Base-by-base conservation (phyloP, 1,140 invertebrate genomes). In the Zaprionus africanus region DNA sequence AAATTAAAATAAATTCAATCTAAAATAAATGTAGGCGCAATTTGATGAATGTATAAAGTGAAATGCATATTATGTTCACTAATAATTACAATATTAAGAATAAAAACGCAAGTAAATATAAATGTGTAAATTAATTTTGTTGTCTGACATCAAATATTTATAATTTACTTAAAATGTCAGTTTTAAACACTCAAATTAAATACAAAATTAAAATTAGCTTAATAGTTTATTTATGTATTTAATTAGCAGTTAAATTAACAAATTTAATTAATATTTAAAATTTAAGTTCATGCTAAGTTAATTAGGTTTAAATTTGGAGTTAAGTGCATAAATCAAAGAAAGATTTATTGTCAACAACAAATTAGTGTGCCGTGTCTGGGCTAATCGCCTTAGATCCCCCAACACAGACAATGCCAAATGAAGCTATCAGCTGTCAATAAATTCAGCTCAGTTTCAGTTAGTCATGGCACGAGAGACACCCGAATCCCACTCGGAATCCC, bases 341-440 rank as follows among this genome's bases (percentile, higher is more conserved):
- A 5, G 58, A 26, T 57, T 62, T 69, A n/a, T 61, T 57, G 61
- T 53, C 12, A 38, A 12, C 46, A 34, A 4, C n/a, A 56, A 61
- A 31, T 56, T 12, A 64, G 19, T 63, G 49, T 12, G 28, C 19
- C 15, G 15, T 54, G 12, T 5, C 13, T 13, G 12, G 12, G 5
- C 49, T 57, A 68, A 69, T 76, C 72, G 59, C 72, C 28, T 63
- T 62, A 38, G 36, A 54, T 60, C 26, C n/a, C 34, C 43, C 5
- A 17, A 31, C 53, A 43, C 41, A 43, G 19, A 46, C 26, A 53
- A 31, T 36, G 26, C 36, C 58, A 81, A 69, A 79, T 79, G 34
- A 75, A 80, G 65, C 63, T 77, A 87, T 82, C 82, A 74, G 41
- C 72, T 68, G 72, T 60, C 79, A 68, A 64, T 76, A 86, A 86